phyloP scores from a whole-genome alignment of 2,113 vertebrate genomes.

The Ciconia boyciana region DNA sequence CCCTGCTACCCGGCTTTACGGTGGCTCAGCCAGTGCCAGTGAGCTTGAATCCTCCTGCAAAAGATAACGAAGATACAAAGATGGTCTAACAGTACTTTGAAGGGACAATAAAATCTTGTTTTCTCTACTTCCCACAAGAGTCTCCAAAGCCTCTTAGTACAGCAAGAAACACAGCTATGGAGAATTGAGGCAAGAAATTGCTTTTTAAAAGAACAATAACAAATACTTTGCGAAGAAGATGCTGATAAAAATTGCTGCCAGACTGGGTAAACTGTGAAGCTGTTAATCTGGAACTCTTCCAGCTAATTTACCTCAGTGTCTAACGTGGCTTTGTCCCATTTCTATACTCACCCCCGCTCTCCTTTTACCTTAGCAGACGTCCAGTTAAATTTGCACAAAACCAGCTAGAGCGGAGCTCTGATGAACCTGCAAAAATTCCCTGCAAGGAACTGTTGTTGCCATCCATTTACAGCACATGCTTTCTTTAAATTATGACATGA shows the following conservation, averaged over 20 bases:
- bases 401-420: not conserved
- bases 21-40: not conserved
- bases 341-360: not conserved
- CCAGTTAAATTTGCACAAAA: constrained; percentile 2
- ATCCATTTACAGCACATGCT: not conserved
- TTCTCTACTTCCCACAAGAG: not conserved
- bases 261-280: not conserved
- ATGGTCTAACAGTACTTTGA: accelerated
- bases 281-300: not conserved
- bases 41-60: not conserved
- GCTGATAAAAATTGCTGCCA: not conserved
- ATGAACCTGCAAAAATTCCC: not conserved
- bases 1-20: accelerated
- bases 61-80: accelerated
- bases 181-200: not conserved
- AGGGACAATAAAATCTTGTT: not conserved
- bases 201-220: not conserved
- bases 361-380: not conserved
- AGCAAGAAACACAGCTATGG: not conserved
- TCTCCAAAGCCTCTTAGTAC: not conserved
- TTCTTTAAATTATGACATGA: not conserved
- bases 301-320: not conserved
- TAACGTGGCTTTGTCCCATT: not conserved
- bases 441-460: not conserved
- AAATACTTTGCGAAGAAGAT: not conserved